Evolutionary conservation across 2,113 vertebrate genomes (phyloP).

Genomic region (Lophura nycthemera): DNA sequence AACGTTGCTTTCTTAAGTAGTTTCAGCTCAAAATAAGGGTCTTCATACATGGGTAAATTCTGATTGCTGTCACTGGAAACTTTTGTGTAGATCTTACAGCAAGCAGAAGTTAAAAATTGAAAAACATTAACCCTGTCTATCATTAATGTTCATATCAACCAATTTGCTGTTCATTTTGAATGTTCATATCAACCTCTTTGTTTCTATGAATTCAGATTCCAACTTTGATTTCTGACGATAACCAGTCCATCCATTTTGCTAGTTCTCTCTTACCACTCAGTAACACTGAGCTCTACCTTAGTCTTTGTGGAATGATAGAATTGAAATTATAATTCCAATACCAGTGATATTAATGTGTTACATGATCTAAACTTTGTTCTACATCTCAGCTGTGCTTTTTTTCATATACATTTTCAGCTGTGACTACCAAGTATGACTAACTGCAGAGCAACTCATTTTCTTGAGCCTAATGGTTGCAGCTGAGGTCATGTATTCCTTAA

Average conservation of each 20-base stretch:
- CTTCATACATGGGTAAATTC: not conserved
- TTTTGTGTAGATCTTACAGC: not conserved
- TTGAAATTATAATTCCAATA: not conserved
- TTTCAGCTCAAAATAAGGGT: not conserved
- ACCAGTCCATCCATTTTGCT: not conserved
- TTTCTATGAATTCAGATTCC: not conserved
- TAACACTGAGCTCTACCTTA: not conserved
- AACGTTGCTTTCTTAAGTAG: not conserved
- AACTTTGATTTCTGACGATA: not conserved
- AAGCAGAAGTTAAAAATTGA: not conserved
- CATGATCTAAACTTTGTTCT: not conserved
- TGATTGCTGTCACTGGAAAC: not conserved
- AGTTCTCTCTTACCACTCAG: not conserved
- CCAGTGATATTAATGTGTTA: not conserved
- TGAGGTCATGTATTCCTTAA: not conserved
- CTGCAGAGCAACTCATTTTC: rapidly evolving
- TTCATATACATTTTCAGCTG: not conserved
- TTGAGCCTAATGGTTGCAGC: not conserved
- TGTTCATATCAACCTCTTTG: not conserved
- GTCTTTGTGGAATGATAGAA: rapidly evolving
- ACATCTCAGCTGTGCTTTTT: not conserved
- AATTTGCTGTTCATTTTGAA: too few relatives aligned
- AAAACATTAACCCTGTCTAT: rapidly evolving
- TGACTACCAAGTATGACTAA: not conserved
- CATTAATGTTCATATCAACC: not conserved